phyloP scores from a whole-genome alignment of 1,140 invertebrate genomes.

The Calephelis nemesis region DNA sequence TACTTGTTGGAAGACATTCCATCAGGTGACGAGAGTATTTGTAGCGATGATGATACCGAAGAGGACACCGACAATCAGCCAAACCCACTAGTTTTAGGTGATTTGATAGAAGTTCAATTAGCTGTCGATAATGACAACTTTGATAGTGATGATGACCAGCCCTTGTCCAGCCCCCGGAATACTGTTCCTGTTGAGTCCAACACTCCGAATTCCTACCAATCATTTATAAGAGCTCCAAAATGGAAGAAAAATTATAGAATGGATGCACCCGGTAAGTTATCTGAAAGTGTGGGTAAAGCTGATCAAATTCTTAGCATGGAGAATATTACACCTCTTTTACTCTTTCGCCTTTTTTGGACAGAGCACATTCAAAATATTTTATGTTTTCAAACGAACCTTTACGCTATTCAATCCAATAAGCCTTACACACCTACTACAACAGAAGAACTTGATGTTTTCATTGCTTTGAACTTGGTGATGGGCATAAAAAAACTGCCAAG shows the following conservation, averaged over 20 bases:
- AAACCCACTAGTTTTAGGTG: constrained; percentile 22
- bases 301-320: no score
- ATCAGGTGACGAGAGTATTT: constrained; percentile 23
- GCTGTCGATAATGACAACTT: constrained; percentile 12
- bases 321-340: no score
- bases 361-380: constrained; percentile 17
- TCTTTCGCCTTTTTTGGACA: no score
- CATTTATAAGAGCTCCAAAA: no score
- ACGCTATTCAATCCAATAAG: constrained; percentile 25
- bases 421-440: background rate
- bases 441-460: constrained; percentile 5
- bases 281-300: no score
- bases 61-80: constrained; percentile 20
- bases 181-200: no score
- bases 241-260: no score
- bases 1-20: constrained; percentile 25
- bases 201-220: no score
- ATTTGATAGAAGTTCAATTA: constrained; percentile 21
- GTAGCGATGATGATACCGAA: constrained; percentile 19
- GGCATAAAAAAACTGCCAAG: constrained; percentile 16
- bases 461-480: constrained; percentile 8
- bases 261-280: no score
- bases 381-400: constrained; percentile 26
- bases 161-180: no score
- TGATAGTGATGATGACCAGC: background rate